Conservation (phyloP, 2,113 vertebrate genomes). For the Mobula hypostoma region DNA sequence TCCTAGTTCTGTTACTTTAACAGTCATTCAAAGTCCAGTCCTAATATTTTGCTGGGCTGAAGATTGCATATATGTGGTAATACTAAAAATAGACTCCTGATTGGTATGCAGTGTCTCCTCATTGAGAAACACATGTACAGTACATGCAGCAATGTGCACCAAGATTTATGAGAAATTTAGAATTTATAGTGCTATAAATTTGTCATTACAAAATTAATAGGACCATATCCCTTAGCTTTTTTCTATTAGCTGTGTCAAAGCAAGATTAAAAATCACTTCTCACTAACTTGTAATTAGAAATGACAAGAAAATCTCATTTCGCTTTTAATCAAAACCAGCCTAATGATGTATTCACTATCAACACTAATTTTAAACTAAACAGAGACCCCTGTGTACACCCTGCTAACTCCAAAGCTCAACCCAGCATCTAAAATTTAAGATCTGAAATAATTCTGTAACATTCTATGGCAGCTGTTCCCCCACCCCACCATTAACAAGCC, state of each 20-base stretch:
- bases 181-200: background rate
- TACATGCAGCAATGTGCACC: background rate
- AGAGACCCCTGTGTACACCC: background rate
- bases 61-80: background rate
- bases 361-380: background rate
- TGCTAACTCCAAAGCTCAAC: background rate
- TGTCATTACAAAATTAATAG: background rate
- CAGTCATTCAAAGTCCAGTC: background rate
- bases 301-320: background rate
- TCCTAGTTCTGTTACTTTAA: background rate
- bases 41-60: background rate
- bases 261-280: background rate
- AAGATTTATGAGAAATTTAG: background rate
- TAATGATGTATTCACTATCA: background rate
- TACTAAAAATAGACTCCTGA: background rate
- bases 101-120: background rate
- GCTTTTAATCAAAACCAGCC: background rate
- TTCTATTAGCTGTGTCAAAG: background rate
- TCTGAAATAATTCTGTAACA: background rate
- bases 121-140: background rate
- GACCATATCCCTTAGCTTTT: background rate
- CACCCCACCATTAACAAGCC: background rate
- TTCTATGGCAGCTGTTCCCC: background rate
- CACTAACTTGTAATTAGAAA: background rate
- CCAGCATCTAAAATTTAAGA: background rate